Evolutionary conservation across 2,888 invertebrate species (phyloP), one percentile per base, ranked within the genome.

Genomic region (Halocaridina rubra): DNA sequence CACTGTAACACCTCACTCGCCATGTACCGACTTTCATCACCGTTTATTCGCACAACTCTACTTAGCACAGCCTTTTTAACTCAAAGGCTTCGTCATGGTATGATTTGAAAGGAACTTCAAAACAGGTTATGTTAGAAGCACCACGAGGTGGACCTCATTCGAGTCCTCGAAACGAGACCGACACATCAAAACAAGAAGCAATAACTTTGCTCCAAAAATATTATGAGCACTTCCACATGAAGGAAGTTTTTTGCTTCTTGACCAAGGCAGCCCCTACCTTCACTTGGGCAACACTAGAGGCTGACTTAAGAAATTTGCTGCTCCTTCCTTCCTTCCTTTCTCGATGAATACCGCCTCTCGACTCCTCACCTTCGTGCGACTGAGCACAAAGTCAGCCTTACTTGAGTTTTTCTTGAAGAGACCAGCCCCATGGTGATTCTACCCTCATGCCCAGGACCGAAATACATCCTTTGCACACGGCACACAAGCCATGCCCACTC

Each of bases 341-440:
- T 61, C 19, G 79, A 74, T 79, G 84, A 79, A 84, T 64, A 84
- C 84, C 64, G 78, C 84, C 84, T 84, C 84, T 84, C 84, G 84
- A 84, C 84, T 84, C 84, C 79, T 79, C 74, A 79, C 67, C 84
- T 46, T 79, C 72, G 27, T 67, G 79, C 84, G 84, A 84, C 61
- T 84, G 84, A 79, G 74, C 57, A 71, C 84, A 72, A 84, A 84
- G 84, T 59, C 46, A 79, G 53, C 72, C 61, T 67, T 19, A 39
- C 79, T 67, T 29, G 64, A 74, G 61, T 59, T 84, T 84, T 84
- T 84, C 82, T 78, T 82, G 72, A 77, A 57, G 46, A 46, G 77
- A 30, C 30, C 82, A 76, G 77, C 82, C 77, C 80, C 80, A n/a
- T n/a, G n/a, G n/a, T n/a, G n/a, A n/a, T n/a, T n/a, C 80, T 80